phyloP scores from a whole-genome alignment of 2,888 invertebrate genomes.

The Steinernema scapterisci region DNA sequence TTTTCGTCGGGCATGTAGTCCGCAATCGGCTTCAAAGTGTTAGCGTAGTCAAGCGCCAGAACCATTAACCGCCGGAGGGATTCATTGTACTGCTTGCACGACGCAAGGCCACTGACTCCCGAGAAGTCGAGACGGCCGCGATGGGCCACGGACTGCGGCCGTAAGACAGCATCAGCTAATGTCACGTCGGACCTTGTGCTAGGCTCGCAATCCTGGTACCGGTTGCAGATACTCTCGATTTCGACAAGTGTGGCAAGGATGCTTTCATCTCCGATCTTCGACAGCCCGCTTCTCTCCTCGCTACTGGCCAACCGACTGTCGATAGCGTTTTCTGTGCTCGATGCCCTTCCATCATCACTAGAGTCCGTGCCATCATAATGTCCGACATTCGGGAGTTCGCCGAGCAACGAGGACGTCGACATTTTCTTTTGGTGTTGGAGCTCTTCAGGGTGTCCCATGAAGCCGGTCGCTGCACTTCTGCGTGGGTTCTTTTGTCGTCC shows the following conservation, averaged over 20 bases:
- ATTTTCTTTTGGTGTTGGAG: constrained; percentile 37
- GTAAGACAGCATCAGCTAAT: background rate
- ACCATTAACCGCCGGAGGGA: constrained; percentile 53
- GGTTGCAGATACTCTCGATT: constrained; percentile 59
- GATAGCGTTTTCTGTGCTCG: constrained; percentile 7
- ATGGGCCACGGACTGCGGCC: background rate
- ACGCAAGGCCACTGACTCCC: background rate
- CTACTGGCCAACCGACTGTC: background rate
- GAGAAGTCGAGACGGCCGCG: background rate
- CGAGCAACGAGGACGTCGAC: constrained; percentile 39
- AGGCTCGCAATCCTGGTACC: constrained; percentile 49
- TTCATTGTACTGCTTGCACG: constrained; percentile 14
- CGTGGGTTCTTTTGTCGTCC: constrained; percentile 66
- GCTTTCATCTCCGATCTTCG: constrained; percentile 10
- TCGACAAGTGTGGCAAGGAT: constrained; percentile 56
- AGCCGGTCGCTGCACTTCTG: constrained; percentile 37
- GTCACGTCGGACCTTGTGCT: constrained; percentile 7
- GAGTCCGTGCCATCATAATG: background rate
- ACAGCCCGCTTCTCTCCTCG: constrained; percentile 12
- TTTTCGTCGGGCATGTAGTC: constrained; percentile 58
- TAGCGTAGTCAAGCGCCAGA: constrained; percentile 61
- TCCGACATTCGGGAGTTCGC: constrained; percentile 41
- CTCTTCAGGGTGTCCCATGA: background rate
- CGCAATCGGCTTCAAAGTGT: constrained; percentile 64
- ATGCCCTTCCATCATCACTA: constrained; percentile 25